Evolutionary conservation across 2,113 vertebrate species (phyloP), one percentile per base, ranked within the genome.

Genomic region (Ivindomyrus marchei): DNA sequence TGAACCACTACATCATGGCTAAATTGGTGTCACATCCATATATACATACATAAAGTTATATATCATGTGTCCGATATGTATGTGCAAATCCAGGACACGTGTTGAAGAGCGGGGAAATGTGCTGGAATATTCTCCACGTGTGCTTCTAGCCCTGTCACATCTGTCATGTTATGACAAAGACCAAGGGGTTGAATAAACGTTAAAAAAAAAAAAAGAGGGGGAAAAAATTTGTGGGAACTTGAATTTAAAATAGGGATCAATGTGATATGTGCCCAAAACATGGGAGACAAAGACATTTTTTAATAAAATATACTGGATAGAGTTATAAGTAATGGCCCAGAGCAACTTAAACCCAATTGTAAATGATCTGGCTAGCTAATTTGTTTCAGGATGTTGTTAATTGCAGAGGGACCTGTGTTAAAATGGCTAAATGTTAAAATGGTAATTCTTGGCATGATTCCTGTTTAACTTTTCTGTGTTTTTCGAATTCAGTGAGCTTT

Each of bases 1-100:
- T 85, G 19, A 58, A 39, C 17, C 83, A 85, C 83, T 85, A 58
- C 39, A 42, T 31, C 45, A 77, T 50, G 88, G 58, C 42, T 88
- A 70, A 46, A 49, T 88, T 88, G 58, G 88, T 88, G 62, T 45
- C 62, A 88, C 83, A 77, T 45, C 42, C 66, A 70, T 88, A 45
- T 49, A 46, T 47, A 74, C 88, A 62, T 46, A 66, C 56, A 62
- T 62, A 66, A 39, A 66, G 87, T 66, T 46, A 88, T 62, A 62
- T 45, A 88, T 88, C 87, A 58, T 88, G 53, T 88, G 53, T 88
- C 56, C 58, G 39, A 47, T 85, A 47, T 85, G 45, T 47, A 85
- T 47, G 45, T 24, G 10, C 83, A 85, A 45, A 85, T 85, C 83
- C 83, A 47, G 83, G 83, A 85, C 83, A 85, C 83, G 42, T 85